Conservation (phyloP, 2,888 invertebrate species). For the Amphipoea lucens region DNA sequence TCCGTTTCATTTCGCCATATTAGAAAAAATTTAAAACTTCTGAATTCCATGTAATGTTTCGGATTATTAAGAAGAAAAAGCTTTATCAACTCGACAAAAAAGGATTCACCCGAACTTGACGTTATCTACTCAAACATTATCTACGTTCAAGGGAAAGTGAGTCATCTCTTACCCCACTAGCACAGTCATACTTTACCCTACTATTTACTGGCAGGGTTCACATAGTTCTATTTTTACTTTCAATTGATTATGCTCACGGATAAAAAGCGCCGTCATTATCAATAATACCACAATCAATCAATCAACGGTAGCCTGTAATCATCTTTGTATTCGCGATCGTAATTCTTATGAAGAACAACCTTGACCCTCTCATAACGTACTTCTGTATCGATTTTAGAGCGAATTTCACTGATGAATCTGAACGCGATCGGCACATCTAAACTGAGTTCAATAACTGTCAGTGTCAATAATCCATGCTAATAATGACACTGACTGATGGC, state of each 20-base stretch:
- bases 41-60: neutral
- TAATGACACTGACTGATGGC: neutral
- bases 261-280: slow-evolving; percentile 27
- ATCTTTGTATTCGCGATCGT: slow-evolving; percentile 38
- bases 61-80: neutral
- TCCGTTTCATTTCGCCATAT: neutral
- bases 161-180: neutral
- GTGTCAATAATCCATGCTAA: neutral
- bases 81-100: neutral
- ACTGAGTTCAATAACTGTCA: neutral
- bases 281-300: slow-evolving; percentile 42
- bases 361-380: slow-evolving; percentile 9
- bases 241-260: slow-evolving; percentile 1
- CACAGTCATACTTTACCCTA: neutral
- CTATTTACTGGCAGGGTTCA: neutral
- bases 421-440: neutral
- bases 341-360: slow-evolving; percentile 16
- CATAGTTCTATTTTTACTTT: slow-evolving; percentile 21
- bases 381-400: slow-evolving; percentile 24
- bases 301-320: slow-evolving; percentile 19
- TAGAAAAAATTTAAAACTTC: no score
- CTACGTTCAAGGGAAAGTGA: neutral
- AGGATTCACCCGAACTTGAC: neutral
- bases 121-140: neutral
- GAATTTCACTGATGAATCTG: neutral